phyloP scores from a whole-genome alignment of 2,888 invertebrate genomes.

The Ephialtes manifestator region DNA sequence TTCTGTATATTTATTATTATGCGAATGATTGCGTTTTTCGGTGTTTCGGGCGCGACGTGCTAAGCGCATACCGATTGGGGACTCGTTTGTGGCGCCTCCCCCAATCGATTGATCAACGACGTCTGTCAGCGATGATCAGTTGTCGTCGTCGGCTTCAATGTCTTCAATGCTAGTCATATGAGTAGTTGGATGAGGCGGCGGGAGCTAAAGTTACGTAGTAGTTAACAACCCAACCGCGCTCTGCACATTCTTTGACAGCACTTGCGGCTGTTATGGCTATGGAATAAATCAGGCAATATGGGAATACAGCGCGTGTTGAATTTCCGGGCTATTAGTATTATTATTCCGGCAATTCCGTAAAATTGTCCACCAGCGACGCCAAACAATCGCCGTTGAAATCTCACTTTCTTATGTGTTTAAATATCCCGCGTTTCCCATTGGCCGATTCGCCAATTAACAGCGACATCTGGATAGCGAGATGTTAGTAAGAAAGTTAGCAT shows the following conservation, averaged over 20 bases:
- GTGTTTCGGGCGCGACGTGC: constrained; percentile 27
- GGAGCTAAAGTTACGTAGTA: background rate
- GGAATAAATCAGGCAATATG: background rate
- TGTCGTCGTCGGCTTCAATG: background rate
- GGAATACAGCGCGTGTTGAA: background rate
- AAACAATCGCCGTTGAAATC: background rate
- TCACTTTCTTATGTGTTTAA: background rate
- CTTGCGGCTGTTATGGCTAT: background rate
- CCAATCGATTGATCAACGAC: constrained; percentile 42
- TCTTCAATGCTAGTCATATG: background rate
- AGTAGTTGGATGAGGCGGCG: background rate
- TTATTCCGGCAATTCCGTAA: too few species aligned
- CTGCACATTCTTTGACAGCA: background rate
- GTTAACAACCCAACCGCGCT: background rate
- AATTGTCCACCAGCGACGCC: background rate
- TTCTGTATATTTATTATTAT: constrained; percentile 25
- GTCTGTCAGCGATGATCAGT: constrained; percentile 49
- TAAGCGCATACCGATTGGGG: constrained; percentile 35
- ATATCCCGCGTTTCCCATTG: background rate
- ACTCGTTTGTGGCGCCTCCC: constrained; percentile 23
- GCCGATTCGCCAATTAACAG: background rate
- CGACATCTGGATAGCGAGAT: background rate
- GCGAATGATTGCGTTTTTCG: constrained; percentile 12
- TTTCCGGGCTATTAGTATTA: background rate
- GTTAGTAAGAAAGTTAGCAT: too few species aligned